Evolutionary conservation across 2,888 invertebrate species (phyloP), one percentile per base, ranked within the genome.

Genomic region (Acheta domesticus): DNA sequence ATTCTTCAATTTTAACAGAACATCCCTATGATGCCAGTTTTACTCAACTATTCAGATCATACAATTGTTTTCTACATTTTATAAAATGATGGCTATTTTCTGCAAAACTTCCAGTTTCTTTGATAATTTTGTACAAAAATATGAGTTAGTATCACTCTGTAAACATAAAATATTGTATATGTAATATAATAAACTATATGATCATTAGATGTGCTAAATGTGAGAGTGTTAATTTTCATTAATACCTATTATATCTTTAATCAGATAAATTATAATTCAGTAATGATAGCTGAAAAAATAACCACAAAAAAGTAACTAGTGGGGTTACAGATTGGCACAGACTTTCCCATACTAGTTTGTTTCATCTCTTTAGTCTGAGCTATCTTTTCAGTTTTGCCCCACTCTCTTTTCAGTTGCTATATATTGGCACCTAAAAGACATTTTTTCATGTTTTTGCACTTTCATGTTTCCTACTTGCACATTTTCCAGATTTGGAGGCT

Each of bases 91-190:
- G 50, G 49, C 75, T 48, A 77, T 79, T 77, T 77, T 77, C 75
- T 79, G 78, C 74, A 79, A 74, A 20, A 77, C 80, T 82, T 80
- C 80, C 81, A 82, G 81, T 82, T 82, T 82, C 80, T 82, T 82
- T 82, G 78, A 82, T 80, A 77, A 79, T 80, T 80, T 80, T 82
- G 81, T 82, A 82, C 77, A 82, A 82, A 80, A 77, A 78, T 80
- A 79, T 50, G 62, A 78, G 50, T 76, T 23, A 50, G 74, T 77
- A 81, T 49, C 77, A 78, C 75, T 75, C 73, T 77, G 75, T 50
- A 48, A 79, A 76, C 50, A 78, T 62, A 74, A 76, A 49, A 48
- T 50, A 23, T 79, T 78, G 78, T 80, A 80, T 62, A 80, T 78
- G 77, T 80, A 75, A 73, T 48, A 79, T 49, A 80, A 80, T 80